Evolutionary conservation across 2,888 invertebrate species (phyloP), one percentile per base, ranked within the genome.

Genomic region (Volucella bombylans): DNA sequence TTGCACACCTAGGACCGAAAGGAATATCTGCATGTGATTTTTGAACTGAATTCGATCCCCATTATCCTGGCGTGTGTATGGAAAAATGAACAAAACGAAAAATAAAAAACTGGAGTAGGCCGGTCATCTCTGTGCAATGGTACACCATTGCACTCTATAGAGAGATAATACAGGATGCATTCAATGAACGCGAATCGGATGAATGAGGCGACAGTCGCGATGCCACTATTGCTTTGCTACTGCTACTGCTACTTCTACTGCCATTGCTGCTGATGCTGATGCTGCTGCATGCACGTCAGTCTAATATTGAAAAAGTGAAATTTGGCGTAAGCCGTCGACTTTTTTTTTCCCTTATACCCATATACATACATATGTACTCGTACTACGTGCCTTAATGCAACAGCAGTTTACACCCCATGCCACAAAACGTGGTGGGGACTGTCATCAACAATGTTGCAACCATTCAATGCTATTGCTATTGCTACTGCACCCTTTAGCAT

Each of bases 151-250:
- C 81, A 85, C 62, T 81, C 69, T 41, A 45, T 52, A 49, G 47
- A 64, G 39, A 79, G 82, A 82, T 82, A 82, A 78, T 82, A 82
- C 82, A 71, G 83, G 80, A 81, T 85, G 85, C 85, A 85, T 85
- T 85, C 80, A 85, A 76, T 81, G 81, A 85, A 81, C 76, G 67
- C 87, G 87, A 88, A 86, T 88, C 88, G 87, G 88, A 89, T 89
- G 86, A 87, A 89, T 87, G 88, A 89, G 81, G 87, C 85, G 82
- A 80, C 65, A 81, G 49, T 74, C 62, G 71, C 52, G 59, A 41
- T 82, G 65, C 39, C 77, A 61, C 61, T 69, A 80, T 41, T 77
- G 73, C 47, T 73, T 85, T 86, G 87, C 82, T 23, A 23, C 23
- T 23, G 31, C 31, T 1, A 31, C 23, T 52, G 49, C 54, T 61